Percentiles rank a stretch among this genome's conserved stretches.
phyloP scores from a whole-genome alignment of 2,888 invertebrate species.

The Nasonovia ribisnigri region DNA sequence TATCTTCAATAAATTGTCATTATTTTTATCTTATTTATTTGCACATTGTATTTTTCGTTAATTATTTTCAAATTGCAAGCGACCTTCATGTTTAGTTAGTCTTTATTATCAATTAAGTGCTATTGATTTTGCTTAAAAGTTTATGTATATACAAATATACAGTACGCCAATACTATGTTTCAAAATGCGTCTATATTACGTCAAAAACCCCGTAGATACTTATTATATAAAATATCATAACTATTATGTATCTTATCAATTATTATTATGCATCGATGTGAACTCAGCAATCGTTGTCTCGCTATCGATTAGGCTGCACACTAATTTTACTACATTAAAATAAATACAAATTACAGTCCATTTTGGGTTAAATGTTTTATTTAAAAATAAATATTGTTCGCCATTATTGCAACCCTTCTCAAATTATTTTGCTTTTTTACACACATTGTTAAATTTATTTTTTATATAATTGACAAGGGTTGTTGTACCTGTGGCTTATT shows the following conservation, averaged over 20 bases:
- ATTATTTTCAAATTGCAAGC: background rate
- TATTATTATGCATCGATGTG: background rate
- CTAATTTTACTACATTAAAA: background rate
- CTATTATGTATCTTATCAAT: background rate
- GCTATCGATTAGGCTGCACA: background rate
- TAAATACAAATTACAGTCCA: background rate
- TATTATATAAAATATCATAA: background rate
- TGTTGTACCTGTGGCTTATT: background rate
- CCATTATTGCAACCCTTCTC: background rate
- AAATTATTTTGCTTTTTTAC: background rate
- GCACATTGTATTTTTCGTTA: background rate
- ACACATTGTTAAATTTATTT: background rate
- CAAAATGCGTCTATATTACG: background rate
- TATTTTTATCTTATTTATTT: background rate
- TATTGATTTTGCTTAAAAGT: background rate
- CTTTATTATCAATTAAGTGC: background rate
- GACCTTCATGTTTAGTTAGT: background rate
- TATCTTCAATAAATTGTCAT: background rate
- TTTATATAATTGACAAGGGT: background rate
- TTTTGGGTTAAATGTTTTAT: background rate
- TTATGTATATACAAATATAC: background rate
- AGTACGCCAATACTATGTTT: background rate
- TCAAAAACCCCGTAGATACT: background rate
- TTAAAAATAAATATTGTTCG: background rate
- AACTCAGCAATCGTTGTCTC: background rate